Evolutionary conservation across 2,888 invertebrate genomes (phyloP).

Genomic region (Synergus laeviventris): DNA sequence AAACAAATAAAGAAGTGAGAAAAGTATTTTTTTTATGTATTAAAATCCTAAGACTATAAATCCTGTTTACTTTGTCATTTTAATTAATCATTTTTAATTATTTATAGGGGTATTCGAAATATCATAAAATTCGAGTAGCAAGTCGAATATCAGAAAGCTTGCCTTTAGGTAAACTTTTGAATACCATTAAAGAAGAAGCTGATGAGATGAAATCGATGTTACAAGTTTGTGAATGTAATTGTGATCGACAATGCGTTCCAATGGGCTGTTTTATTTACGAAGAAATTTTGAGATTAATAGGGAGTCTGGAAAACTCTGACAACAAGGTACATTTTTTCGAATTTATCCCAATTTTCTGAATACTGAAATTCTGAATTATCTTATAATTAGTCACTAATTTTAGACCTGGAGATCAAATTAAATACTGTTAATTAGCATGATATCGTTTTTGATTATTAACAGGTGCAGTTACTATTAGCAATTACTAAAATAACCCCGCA

Average conservation of each 20-base stretch:
- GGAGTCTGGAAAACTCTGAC: constrained; percentile 61
- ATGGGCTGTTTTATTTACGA: constrained; percentile 58
- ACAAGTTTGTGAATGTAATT: constrained; percentile 55
- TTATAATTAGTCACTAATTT: neutral
- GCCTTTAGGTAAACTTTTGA: constrained; percentile 59
- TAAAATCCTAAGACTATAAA: neutral
- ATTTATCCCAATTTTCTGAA: neutral
- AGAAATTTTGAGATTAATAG: constrained; percentile 60
- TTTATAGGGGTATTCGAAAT: constrained; percentile 48
- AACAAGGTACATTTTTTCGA: constrained; percentile 57
- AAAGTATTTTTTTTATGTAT: neutral
- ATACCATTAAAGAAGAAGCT: constrained; percentile 62
- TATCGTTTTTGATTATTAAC: constrained; percentile 21
- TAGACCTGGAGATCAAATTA: neutral
- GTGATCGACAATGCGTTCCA: constrained; percentile 55
- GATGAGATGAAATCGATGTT: constrained; percentile 58
- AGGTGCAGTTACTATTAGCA: constrained; percentile 66
- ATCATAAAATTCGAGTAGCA: constrained; percentile 61
- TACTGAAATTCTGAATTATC: neutral
- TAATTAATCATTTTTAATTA: constrained; percentile 45
- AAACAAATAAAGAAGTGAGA: constrained; percentile 60
- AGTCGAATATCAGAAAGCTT: constrained; percentile 61
- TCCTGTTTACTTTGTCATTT: neutral
- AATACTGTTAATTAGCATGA: neutral
- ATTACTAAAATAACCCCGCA: constrained; percentile 60